Conservation (phyloP, 1,140 invertebrate genomes). For the Leptinotarsa defecta region DNA sequence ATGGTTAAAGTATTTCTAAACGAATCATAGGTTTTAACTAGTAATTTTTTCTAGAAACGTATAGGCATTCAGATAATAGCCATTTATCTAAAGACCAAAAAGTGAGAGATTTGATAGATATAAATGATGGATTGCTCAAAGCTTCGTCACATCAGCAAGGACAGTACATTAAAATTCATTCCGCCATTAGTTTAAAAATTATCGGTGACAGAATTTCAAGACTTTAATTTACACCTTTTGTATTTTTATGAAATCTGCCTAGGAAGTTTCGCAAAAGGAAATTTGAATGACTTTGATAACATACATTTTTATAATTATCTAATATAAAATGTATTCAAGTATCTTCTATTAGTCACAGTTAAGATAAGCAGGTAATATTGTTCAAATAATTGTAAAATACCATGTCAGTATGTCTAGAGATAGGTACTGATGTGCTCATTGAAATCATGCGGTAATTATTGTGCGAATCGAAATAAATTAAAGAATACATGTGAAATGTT, state of each 20-base stretch:
- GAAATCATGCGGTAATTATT: neutral
- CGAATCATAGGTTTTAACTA: no score
- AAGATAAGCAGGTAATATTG: constrained; percentile 8
- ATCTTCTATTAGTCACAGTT: constrained; percentile 6
- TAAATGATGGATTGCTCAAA: no score
- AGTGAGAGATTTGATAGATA: no score
- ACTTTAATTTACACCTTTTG: no score
- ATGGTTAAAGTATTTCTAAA: no score
- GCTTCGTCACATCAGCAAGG: no score
- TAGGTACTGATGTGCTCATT: neutral
- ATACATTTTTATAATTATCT: neutral
- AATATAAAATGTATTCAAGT: neutral
- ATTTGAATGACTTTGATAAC: neutral
- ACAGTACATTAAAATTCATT: no score
- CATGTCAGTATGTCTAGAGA: neutral
- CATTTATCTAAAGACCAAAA: no score
- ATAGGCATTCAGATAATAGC: no score
- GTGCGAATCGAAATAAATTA: neutral
- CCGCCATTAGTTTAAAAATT: no score
- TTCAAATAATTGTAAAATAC: constrained; percentile 14
- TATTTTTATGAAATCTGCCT: neutral
- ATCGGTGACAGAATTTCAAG: no score
- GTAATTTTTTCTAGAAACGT: no score
- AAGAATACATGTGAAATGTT: neutral
- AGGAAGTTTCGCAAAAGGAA: constrained; percentile 8